Evolutionary conservation across 1,140 invertebrate species (phyloP), one percentile per base, ranked within the genome.

Genomic region (Heliconius hewitsoni): DNA sequence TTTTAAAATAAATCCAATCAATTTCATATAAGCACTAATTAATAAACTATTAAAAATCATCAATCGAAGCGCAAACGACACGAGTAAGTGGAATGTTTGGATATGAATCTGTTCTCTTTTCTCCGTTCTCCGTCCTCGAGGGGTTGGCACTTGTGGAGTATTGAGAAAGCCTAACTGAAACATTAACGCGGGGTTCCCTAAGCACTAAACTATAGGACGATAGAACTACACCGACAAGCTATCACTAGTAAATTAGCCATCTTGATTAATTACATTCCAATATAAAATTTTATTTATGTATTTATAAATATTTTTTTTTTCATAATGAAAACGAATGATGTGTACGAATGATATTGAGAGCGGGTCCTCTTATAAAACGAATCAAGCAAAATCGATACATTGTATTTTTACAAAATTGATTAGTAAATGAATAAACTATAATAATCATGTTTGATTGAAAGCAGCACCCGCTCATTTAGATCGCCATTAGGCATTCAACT

Each of bases 141-240:
- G 42, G 70, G 81, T 93, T 93, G 91, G 91, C 91, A 93, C 91
- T 92, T 91, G 84, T 79, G 91, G 90, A 91, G 91, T 84, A 86
- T 80, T 70, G 77, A 80, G 80, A 79, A 72, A 55, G 73, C 73
- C 34, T 70, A 66, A 66, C 60, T 66, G 60, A 66, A 46, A 66
- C 27, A 66, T 66, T 60, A 52, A 66, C 60, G 60, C 27, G 60
- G 60, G 60, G 60, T 23, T 52, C 60, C 60, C 9, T 23, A 66
- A 66, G 60, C 60, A 66, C 60, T 66, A 66, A 66, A 66, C 60
- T 66, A 66, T 66, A 66, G 60, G 60, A 66, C 60, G 60, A 66
- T 66, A 27, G 60, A 30, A 30, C 86, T 89, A 91, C 88, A 87
- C 83, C 86, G 79, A 87, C 78, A 89, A 89, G 89, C 89, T 91